Evolutionary conservation across 2,113 vertebrate genomes (phyloP).

Genomic region (Mesembrinibis cayennensis): DNA sequence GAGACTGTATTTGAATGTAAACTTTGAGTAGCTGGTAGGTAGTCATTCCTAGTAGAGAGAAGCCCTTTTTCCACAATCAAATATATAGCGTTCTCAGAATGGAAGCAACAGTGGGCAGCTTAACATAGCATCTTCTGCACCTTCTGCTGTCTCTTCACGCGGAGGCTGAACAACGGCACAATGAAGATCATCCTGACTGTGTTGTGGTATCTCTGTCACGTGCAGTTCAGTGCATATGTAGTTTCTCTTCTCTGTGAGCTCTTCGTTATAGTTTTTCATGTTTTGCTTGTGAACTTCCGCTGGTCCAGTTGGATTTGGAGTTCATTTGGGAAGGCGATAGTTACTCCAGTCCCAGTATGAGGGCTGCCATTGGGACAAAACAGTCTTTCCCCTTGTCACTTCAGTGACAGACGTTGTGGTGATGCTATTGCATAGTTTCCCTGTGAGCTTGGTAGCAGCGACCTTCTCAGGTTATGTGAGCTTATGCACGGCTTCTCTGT

Average conservation of each 20-base stretch:
- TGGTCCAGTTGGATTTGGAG: background rate
- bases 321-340: background rate
- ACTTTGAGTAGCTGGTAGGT: background rate
- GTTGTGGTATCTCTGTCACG: background rate
- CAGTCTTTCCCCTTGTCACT: background rate
- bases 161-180: background rate
- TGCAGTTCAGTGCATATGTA: background rate
- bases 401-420: background rate
- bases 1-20: background rate
- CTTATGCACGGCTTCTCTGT: no score
- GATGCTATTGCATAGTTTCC: background rate
- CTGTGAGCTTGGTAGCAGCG: background rate
- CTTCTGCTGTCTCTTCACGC: background rate
- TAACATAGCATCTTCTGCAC: background rate
- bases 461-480: background rate
- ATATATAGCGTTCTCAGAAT: background rate
- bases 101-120: background rate
- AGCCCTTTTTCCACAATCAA: background rate
- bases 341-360: background rate
- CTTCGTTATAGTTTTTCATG: background rate
- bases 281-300: background rate
- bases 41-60: background rate
- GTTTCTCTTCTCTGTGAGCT: background rate
- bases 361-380: background rate
- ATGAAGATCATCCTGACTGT: background rate